Base-by-base conservation (phyloP, 2,797 vertebrate genomes). In the Eospalax fontanierii region DNA sequence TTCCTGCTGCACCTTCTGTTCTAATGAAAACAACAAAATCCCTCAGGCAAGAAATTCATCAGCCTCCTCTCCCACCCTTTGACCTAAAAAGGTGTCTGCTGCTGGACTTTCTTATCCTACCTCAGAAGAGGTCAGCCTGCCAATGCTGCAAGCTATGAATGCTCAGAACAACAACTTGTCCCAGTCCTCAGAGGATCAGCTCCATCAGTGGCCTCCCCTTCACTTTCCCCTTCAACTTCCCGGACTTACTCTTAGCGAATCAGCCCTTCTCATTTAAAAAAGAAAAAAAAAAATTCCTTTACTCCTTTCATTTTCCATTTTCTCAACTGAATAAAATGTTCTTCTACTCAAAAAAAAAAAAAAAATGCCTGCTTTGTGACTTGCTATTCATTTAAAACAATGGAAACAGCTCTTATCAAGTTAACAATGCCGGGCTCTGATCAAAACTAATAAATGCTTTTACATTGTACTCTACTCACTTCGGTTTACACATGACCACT, bases 191-290 rank as follows among this genome's bases (percentile, higher is more conserved):
- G n/a, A 86, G 40, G 73, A 54, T 59, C 19, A 50, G 33, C 7
- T 79, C 33, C 54, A 46, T 66, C 33, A 61, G 12, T n/a, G 28
- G 43, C 14, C 24, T 16, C 9, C 54, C 46, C 14, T 35, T 90
- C 79, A 24, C 19, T 61, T 83, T 87, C 7, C 43, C 80, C 22
- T 89, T 93, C 65, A 73, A 33, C 35, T 81, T 93, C 16, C 89
- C 54, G 40, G 2, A 59, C 73, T 46, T 12, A 79, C 14, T n/a
- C 74, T 54, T 79, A 30, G 84, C 12, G 46, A 90, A 9, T 57
- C 63, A 80, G 28, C 46, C 82, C 38, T 84, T 50, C 68, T 11
- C 68, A 30, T 93, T 87, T 30, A 91, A 75, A 92, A 81, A 33
- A 30, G 10, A 33, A 38, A 74, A 82, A 74, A 82, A 70, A 46